Base-by-base conservation (phyloP, 1,140 invertebrate genomes). In the Cheumatopsyche charites region DNA sequence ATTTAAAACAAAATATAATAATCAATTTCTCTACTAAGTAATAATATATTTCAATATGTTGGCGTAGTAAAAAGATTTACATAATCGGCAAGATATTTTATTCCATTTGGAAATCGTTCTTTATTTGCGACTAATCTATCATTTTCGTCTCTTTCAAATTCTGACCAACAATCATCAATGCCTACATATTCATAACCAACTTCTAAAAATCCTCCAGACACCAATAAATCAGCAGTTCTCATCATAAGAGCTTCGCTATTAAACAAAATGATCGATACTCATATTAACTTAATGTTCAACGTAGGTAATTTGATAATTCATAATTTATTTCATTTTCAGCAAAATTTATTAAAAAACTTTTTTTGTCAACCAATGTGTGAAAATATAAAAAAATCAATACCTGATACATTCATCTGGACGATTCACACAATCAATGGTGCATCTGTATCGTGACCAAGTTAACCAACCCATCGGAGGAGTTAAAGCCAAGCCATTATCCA, bases 151-250 rank as follows among this genome's bases (percentile, higher is more conserved):
- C 94, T 83, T 62, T 89, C 78, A 72, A 88, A 88, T 49, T 90
- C 89, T 72, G 91, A 78, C 94, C 94, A 97, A 80, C 94, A 97
- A 81, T 97, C 94, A 79, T 97, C 94, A 66, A 97, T 91, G 69
- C 91, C 94, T 0, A 96, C 84, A 77, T 94, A 94, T 76, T 94
- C 87, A 80, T 96, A 96, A 0, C 94, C 94, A 12, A 87, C 90
- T 47, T 87, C 89, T 42, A 88, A 84, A 80, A 92, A 96, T 3
- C 94, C 94, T 75, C 94, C 91, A 5, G 83, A 84, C 0, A 89
- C 91, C 78, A 96, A 81, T 13, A 89, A 79, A 79, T 96, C 92
- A 0, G 93, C 90, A 85, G 92, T 93, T n/a, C 88, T 86, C 77
- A 86, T 89, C 77, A 95, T 94, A 7, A 97, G 80, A 0, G 86